These are phyloP conservation scores for Meteorus colon DNA, from an alignment of 2,888 invertebrate species.

Conservation along the genomic window DNA sequence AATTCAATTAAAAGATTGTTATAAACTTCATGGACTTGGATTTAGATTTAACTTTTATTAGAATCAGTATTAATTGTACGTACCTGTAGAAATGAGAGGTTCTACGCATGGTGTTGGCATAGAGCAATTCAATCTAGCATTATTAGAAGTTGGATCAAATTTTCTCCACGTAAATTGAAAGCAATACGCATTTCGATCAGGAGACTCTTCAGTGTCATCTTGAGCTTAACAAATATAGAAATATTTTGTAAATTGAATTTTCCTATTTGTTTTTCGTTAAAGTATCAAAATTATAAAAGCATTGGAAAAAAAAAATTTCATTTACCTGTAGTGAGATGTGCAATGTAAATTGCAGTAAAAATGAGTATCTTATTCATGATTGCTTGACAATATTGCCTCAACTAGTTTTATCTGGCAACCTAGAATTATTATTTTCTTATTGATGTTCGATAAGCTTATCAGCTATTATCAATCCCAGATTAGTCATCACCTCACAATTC, in stretches of 20 bases:
- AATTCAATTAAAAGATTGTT: no score
- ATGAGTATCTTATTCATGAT: background rate
- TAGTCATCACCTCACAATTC: background rate
- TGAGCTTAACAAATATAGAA: background rate
- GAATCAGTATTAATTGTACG: background rate
- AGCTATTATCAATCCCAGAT: background rate
- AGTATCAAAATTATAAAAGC: background rate
- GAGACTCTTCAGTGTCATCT: background rate
- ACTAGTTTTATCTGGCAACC: background rate
- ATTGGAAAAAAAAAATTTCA: background rate
- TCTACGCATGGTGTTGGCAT: constrained; percentile 52
- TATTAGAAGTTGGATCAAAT: constrained; percentile 36
- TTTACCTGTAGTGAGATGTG: background rate
- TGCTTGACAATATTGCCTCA: background rate
- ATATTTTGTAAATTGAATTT: background rate
- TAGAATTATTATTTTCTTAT: background rate
- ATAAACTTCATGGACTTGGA: no score
- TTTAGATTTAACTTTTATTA: no score
- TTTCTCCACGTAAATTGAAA: constrained; percentile 63
- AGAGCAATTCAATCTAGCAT: constrained; percentile 33
- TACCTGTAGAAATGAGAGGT: constrained; percentile 52
- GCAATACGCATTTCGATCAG: constrained; percentile 51
- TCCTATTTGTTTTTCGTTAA: background rate
- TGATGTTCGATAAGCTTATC: background rate
- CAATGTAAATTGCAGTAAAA: background rate